Evolutionary conservation across 2,797 vertebrate genomes (phyloP).

Genomic region (Ctenosaura bakeri): DNA sequence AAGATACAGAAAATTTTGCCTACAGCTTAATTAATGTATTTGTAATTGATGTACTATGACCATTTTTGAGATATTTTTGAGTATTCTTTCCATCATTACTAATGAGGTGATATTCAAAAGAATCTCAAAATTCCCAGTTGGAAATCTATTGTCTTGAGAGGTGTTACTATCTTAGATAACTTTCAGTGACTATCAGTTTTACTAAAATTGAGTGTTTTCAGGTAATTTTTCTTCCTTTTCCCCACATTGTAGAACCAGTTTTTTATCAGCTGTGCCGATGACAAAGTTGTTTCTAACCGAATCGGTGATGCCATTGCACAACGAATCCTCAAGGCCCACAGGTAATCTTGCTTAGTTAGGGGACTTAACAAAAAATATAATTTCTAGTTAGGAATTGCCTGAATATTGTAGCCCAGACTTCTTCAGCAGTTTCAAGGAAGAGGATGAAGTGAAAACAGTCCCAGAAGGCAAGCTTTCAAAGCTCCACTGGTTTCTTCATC

Average conservation of each 20-base stretch:
- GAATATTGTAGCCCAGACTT: background rate
- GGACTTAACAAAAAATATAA: background rate
- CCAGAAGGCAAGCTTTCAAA: background rate
- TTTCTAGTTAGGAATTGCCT: background rate
- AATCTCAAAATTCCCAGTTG: background rate
- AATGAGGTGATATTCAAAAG: background rate
- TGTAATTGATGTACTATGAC: background rate
- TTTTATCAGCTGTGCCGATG: conserved; percentile 96
- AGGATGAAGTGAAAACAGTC: background rate
- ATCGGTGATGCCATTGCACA: conserved; percentile 91
- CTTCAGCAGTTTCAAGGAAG: background rate
- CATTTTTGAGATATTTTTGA: background rate
- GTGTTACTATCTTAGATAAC: background rate
- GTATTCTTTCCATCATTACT: too few relatives aligned
- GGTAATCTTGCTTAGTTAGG: conserved; percentile 78
- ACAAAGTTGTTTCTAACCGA: conserved; percentile 92
- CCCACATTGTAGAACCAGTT: conserved; percentile 91
- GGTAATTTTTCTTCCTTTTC: conserved; percentile 52
- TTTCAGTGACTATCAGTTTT: background rate
- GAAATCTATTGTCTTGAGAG: too few relatives aligned
- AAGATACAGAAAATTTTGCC: too few relatives aligned
- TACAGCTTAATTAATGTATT: too few relatives aligned
- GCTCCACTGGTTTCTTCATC: too few relatives aligned
- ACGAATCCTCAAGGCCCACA: conserved; percentile 92
- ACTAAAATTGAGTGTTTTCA: background rate